Evolutionary conservation across 1,140 invertebrate species (phyloP).

Genomic region (Drosophila fuyamai): DNA sequence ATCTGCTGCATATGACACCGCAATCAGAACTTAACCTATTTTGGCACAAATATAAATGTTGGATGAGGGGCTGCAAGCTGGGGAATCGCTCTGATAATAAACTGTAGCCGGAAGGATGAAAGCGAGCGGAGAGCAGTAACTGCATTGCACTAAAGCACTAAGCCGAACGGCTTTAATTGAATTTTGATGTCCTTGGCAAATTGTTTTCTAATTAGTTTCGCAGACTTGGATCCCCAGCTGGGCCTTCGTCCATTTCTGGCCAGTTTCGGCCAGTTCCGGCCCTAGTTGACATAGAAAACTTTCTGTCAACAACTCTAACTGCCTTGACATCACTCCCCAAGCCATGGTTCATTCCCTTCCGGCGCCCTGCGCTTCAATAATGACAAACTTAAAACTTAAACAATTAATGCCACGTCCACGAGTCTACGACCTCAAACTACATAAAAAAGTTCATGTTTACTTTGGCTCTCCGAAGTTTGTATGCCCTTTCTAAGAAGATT

Average conservation of each 20-base stretch:
- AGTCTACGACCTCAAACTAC: constrained; percentile 50
- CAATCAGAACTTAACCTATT: constrained; percentile 77
- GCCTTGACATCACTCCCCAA: constrained; percentile 42
- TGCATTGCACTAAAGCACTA: constrained; percentile 78
- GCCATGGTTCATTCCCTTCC: constrained; percentile 2
- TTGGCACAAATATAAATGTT: constrained; percentile 34
- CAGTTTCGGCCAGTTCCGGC: constrained; percentile 33
- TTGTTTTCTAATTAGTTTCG: constrained; percentile 82
- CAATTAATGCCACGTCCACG: constrained; percentile 68
- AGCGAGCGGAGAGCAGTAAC: constrained; percentile 16
- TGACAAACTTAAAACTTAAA: constrained; percentile 68
- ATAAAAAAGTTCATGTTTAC: constrained; percentile 16
- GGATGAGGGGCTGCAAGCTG: constrained; percentile 8
- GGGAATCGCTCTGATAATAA: constrained; percentile 61
- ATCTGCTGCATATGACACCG: constrained; percentile 79
- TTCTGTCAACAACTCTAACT: constrained; percentile 71
- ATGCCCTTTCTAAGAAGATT: constrained; percentile 8
- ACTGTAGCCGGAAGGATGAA: constrained; percentile 62
- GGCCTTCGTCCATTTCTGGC: constrained; percentile 19
- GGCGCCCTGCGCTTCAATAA: constrained; percentile 49
- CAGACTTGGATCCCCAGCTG: constrained; percentile 51
- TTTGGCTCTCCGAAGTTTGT: constrained; percentile 8
- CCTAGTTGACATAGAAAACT: constrained; percentile 77
- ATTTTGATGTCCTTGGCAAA: constrained; percentile 82
- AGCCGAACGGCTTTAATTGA: constrained; percentile 81